Conservation (phyloP, 2,797 vertebrate genomes). For the Spheniscus humboldti region DNA sequence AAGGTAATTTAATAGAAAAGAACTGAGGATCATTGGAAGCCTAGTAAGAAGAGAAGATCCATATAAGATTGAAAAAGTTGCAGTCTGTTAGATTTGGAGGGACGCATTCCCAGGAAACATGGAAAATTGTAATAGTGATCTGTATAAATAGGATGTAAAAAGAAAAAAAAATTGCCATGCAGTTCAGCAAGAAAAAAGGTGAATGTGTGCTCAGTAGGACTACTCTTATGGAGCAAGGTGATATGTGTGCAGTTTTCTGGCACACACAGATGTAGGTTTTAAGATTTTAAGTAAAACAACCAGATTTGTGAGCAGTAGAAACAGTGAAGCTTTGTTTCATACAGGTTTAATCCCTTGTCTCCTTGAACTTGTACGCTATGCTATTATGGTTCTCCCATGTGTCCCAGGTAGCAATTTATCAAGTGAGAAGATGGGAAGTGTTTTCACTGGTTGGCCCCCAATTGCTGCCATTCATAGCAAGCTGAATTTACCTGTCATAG, state of each 20-base stretch:
- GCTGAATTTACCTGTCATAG: rapidly evolving
- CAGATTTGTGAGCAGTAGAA: neutral
- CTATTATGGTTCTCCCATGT: neutral
- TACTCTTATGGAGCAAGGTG: neutral
- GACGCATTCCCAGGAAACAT: neutral
- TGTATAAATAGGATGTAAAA: neutral
- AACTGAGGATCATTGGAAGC: neutral
- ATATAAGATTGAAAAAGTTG: neutral
- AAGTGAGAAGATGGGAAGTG: neutral
- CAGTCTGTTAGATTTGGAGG: neutral
- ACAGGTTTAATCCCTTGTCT: neutral
- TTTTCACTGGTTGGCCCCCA: neutral
- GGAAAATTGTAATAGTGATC: neutral
- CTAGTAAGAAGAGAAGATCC: neutral
- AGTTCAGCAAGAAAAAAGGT: neutral
- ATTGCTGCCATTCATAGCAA: neutral
- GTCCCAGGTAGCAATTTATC: neutral
- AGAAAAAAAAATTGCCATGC: neutral
- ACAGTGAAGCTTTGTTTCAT: neutral
- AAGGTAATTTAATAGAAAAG: neutral
- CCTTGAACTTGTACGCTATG: rapidly evolving
- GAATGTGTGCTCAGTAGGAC: neutral
- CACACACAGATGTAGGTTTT: neutral
- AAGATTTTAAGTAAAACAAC: neutral
- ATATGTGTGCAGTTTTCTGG: neutral